Evolutionary conservation across 2,888 invertebrate species (phyloP).

Genomic region (Oeneis ivallda): DNA sequence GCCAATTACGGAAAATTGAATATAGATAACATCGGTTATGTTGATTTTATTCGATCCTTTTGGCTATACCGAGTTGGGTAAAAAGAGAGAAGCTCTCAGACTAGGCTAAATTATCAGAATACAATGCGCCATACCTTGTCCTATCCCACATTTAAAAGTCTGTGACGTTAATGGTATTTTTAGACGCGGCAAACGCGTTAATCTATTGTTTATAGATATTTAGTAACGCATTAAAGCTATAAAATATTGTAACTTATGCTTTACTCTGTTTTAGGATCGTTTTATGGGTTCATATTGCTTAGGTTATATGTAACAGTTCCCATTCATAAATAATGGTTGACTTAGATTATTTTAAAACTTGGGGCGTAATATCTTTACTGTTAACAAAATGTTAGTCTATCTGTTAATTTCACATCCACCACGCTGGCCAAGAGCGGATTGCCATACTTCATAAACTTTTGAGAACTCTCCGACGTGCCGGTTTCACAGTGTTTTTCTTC

Average conservation of each 20-base stretch:
- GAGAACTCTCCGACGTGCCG: too few relatives aligned
- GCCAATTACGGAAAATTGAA: too few relatives aligned
- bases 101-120: constrained; percentile 38
- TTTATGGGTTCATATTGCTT: constrained; percentile 16
- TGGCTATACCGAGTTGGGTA: background rate
- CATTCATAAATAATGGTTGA: constrained; percentile 4
- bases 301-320: background rate
- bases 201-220: constrained; percentile 34
- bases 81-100: background rate
- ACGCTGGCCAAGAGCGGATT: too few relatives aligned
- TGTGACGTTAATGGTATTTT: constrained; percentile 35
- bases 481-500: too few relatives aligned
- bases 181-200: constrained; percentile 30
- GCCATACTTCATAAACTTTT: too few relatives aligned
- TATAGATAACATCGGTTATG: too few relatives aligned
- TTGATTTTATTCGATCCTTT: too few relatives aligned
- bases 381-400: too few relatives aligned
- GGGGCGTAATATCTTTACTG: too few relatives aligned
- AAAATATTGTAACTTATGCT: constrained; percentile 23
- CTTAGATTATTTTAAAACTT: background rate
- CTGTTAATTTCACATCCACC: too few relatives aligned
- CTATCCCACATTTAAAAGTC: constrained; percentile 29
- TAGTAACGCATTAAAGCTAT: constrained; percentile 27
- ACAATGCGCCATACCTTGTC: constrained; percentile 34
- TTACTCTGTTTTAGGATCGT: constrained; percentile 22